A percentile compares a stretch with the other conserved stretches of the same genome.
These are phyloP conservation scores for Xenopus borealis DNA, from an alignment of 2,113 vertebrate species.

Conservation along the genomic window DNA sequence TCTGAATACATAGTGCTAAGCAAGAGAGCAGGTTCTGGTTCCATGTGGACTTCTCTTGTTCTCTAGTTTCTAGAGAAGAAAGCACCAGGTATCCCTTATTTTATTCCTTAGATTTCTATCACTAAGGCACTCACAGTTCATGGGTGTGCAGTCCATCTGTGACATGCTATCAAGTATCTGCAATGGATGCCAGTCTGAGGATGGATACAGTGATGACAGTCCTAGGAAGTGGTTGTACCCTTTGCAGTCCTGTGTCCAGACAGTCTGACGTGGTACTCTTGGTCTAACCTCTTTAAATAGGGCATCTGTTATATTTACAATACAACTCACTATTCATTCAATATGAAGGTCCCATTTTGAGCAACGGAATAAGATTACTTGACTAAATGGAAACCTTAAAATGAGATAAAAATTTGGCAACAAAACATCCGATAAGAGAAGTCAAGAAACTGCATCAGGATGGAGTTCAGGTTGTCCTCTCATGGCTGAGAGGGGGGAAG, in stretches of 20 bases:
- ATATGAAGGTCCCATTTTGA: background rate
- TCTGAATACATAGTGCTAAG: too few species aligned
- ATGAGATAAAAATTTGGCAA: background rate
- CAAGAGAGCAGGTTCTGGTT: too few species aligned
- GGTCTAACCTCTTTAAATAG: background rate
- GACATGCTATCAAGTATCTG: background rate
- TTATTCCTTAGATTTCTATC: constrained; percentile 17
- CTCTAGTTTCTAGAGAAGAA: too few species aligned
- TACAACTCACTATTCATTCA: background rate
- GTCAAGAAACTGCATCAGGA: too few species aligned
- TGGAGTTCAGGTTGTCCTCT: too few species aligned
- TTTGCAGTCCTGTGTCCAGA: background rate
- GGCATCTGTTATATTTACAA: background rate
- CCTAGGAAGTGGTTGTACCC: constrained; percentile 30
- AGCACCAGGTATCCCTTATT: too few species aligned
- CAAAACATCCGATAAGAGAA: too few species aligned
- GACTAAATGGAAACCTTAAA: background rate
- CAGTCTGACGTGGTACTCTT: background rate
- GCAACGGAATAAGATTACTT: too few species aligned
- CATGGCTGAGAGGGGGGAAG: too few species aligned
- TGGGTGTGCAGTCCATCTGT: background rate
- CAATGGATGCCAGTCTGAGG: background rate
- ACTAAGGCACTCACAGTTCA: constrained; percentile 32
- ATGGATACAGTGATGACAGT: background rate
- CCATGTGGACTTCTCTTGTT: too few species aligned